These are phyloP conservation scores for Dasysyrphus tricinctus DNA, from an alignment of 2,888 invertebrate species.

Conservation along the genomic window DNA sequence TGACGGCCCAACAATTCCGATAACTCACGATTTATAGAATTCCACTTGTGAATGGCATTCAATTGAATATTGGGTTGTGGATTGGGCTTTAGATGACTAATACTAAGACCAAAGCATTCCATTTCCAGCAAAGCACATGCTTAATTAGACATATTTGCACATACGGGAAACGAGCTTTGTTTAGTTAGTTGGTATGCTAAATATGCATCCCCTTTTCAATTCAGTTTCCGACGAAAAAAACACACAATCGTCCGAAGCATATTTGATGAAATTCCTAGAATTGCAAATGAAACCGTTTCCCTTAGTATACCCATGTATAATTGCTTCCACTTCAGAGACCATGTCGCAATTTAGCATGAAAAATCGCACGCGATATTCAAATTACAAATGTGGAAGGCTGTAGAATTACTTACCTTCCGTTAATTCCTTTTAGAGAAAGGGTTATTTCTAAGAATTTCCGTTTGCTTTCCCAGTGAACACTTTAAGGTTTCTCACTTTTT, in stretches of 20 bases:
- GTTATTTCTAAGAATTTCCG: slow-evolving; percentile 60
- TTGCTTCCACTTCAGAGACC: slow-evolving; percentile 66
- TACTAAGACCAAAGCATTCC: slow-evolving; percentile 40
- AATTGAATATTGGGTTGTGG: slow-evolving; percentile 55
- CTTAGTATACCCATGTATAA: slow-evolving; percentile 27
- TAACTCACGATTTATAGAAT: slow-evolving; percentile 75
- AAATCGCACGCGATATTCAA: slow-evolving; percentile 71
- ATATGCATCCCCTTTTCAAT: slow-evolving; percentile 36
- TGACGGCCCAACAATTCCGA: slow-evolving; percentile 60
- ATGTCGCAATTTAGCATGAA: slow-evolving; percentile 71
- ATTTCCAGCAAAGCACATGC: slow-evolving; percentile 59
- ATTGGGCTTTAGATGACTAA: slow-evolving; percentile 19
- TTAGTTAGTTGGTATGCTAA: slow-evolving; percentile 45
- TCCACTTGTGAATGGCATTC: slow-evolving; percentile 60
- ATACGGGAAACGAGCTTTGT: slow-evolving; percentile 20
- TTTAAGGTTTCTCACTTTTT: slow-evolving; percentile 65
- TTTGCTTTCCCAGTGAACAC: slow-evolving; percentile 52
- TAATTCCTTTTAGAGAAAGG: slow-evolving; percentile 10
- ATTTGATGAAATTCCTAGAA: slow-evolving; percentile 63
- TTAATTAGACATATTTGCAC: slow-evolving; percentile 51
- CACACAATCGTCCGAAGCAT: slow-evolving; percentile 19
- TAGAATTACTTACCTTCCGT: slow-evolving; percentile 6
- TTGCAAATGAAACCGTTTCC: slow-evolving; percentile 50
- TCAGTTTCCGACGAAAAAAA: not conserved
- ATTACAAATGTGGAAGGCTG: slow-evolving; percentile 54